Percentiles rank a stretch among this genome's conserved stretches.
These are phyloP conservation scores for Grammomys surdaster DNA, from an alignment of 2,113 vertebrate species.

Conservation along the genomic window DNA sequence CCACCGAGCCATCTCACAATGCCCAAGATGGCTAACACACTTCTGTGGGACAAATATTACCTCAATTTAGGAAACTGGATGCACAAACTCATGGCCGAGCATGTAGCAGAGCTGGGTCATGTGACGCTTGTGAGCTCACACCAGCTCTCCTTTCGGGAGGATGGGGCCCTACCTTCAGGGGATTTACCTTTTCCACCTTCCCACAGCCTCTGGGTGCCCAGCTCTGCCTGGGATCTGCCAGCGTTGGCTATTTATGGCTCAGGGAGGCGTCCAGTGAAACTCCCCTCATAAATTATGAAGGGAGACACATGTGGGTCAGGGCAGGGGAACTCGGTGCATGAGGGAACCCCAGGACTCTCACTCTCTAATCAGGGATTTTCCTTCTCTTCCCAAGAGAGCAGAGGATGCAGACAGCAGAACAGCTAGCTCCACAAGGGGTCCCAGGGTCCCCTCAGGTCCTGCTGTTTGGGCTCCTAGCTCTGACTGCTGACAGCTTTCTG, in stretches of 20 bases:
- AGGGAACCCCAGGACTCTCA: constrained; percentile 64
- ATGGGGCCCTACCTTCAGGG: not conserved
- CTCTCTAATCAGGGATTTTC: constrained; percentile 31
- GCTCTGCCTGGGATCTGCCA: constrained; percentile 50
- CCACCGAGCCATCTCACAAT: too few species aligned
- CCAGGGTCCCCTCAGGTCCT: not conserved
- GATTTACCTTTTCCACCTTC: not conserved
- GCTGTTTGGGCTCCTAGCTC: not conserved
- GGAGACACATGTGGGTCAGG: constrained; percentile 82
- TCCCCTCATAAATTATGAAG: constrained; percentile 82
- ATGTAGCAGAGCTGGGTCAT: rapidly evolving
- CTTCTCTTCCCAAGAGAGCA: not conserved
- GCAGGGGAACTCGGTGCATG: constrained; percentile 46
- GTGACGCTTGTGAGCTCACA: not conserved
- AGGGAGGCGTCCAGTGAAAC: constrained; percentile 61
- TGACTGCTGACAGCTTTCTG: not conserved
- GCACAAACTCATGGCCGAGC: not conserved
- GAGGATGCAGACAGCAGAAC: not conserved
- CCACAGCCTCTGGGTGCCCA: not conserved
- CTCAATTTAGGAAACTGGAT: not conserved
- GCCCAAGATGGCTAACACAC: not conserved
- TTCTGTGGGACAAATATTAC: not conserved
- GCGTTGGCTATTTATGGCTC: constrained; percentile 75
- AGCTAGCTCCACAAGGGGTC: not conserved
- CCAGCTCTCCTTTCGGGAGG: not conserved